Percentiles rank a stretch among this genome's conserved stretches.
Conservation (phyloP, 1,140 invertebrate species). For the Penaeus indicus region DNA sequence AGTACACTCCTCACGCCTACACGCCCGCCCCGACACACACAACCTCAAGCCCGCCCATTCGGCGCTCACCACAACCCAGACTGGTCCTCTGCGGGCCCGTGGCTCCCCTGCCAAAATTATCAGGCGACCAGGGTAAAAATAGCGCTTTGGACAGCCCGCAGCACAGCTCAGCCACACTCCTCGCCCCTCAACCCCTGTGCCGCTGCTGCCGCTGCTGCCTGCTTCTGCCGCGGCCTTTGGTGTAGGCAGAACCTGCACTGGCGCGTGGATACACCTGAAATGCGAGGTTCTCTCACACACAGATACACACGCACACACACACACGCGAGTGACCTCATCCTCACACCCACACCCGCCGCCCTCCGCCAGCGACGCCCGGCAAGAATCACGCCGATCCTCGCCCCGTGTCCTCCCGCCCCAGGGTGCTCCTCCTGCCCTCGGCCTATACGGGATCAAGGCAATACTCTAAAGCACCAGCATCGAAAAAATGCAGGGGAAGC, state of each 20-base stretch:
- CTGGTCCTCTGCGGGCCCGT: slow-evolving; percentile 3
- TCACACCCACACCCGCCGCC: background rate
- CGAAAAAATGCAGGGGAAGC: background rate
- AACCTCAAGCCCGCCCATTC: slow-evolving; percentile 39
- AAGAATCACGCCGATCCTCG: too few species aligned
- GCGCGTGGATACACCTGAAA: too few species aligned
- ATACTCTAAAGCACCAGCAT: background rate
- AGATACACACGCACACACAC: background rate
- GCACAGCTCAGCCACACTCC: background rate
- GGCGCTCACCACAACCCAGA: slow-evolving; percentile 26
- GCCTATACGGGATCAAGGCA: too few species aligned
- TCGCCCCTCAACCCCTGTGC: slow-evolving; percentile 7
- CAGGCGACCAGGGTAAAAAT: slow-evolving; percentile 44
- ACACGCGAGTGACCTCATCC: slow-evolving; percentile 36
- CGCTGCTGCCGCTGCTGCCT: background rate
- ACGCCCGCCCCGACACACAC: slow-evolving; percentile 26
- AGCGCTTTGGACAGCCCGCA: background rate
- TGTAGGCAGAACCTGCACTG: too few species aligned
- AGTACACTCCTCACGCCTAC: slow-evolving; percentile 11
- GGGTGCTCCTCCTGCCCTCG: too few species aligned
- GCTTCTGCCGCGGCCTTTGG: too few species aligned
- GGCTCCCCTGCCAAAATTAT: slow-evolving; percentile 36
- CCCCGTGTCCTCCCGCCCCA: too few species aligned
- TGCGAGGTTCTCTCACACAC: too few species aligned
- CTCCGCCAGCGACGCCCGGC: too few species aligned